Percentiles rank a stretch among this genome's conserved stretches.
Evolutionary conservation across 2,113 vertebrate genomes (phyloP).

Genomic region (Lagopus muta): DNA sequence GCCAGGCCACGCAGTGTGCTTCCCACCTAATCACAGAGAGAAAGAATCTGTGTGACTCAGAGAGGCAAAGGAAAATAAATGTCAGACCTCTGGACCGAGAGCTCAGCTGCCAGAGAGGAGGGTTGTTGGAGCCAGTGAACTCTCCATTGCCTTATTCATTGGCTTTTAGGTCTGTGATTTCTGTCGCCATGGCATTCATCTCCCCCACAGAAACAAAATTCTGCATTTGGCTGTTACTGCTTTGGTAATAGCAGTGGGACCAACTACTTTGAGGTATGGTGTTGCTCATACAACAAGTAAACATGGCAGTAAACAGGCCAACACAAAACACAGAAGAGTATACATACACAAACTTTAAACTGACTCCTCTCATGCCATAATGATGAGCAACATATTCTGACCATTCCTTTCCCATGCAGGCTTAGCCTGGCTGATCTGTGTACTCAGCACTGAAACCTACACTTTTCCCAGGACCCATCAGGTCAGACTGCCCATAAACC

Average conservation of each 20-base stretch:
- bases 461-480: conserved; percentile 63
- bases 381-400: conserved; percentile 49
- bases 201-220: background rate
- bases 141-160: background rate
- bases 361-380: conserved; percentile 26
- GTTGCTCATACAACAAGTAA: background rate
- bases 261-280: background rate
- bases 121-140: background rate
- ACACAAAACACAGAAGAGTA: background rate
- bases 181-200: background rate
- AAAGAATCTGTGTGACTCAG: conserved; percentile 6
- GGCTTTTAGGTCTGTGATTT: background rate
- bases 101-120: background rate
- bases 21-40: background rate
- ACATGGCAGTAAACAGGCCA: background rate
- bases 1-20: background rate
- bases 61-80: background rate
- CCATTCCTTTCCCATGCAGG: conserved; percentile 43
- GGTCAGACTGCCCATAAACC: conserved; percentile 41
- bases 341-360: background rate
- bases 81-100: background rate
- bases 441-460: conserved; percentile 55
- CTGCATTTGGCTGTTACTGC: background rate
- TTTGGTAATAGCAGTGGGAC: background rate
- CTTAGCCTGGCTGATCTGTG: conserved; percentile 51